Conservation (phyloP, 2,113 vertebrate species). For the Alouatta palliata region DNA sequence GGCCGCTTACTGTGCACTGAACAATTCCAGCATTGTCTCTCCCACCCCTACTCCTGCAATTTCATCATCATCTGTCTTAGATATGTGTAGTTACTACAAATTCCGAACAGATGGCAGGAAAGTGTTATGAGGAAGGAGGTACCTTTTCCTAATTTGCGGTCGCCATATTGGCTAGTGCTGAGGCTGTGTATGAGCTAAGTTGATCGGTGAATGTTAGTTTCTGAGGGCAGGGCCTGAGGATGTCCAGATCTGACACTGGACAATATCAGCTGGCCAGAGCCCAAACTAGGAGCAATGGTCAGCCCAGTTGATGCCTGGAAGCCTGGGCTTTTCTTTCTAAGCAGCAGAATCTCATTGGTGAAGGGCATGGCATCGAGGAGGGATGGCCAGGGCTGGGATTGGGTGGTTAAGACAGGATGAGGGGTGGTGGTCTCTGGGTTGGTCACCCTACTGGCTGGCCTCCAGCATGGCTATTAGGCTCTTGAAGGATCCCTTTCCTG, state of each 20-base stretch:
- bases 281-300: not conserved
- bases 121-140: not conserved
- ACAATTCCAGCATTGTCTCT: not conserved
- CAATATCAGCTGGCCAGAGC: not conserved
- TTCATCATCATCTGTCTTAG: fast-evolving
- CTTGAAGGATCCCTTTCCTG: not conserved
- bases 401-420: not conserved
- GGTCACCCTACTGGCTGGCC: not conserved
- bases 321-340: not conserved
- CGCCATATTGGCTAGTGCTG: not conserved
- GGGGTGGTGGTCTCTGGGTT: not conserved
- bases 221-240: not conserved
- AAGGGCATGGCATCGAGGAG: not conserved
- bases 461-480: not conserved
- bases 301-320: not conserved
- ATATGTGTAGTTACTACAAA: not conserved
- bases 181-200: not conserved
- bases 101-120: conserved; percentile 44
- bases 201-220: not conserved
- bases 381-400: not conserved
- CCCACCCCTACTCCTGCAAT: no score
- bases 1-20: not conserved
- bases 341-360: not conserved
- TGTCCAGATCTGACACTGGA: not conserved
- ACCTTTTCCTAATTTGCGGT: not conserved